Evolutionary conservation across 1,140 invertebrate genomes (phyloP), one percentile per base, ranked within the genome.

Genomic region (Colletes gigas): DNA sequence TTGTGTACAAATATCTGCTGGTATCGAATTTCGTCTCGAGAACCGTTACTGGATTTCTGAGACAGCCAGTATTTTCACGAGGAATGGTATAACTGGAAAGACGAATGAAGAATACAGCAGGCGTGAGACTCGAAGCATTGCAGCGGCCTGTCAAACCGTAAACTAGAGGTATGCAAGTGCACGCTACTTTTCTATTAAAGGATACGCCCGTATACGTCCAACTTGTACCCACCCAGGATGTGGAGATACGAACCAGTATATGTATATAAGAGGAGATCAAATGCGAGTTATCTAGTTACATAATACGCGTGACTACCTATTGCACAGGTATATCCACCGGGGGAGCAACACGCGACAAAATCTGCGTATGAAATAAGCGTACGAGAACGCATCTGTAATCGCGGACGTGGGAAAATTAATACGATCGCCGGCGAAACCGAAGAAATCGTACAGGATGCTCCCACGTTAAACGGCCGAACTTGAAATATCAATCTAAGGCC

Each of bases 41-140:
- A 30, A 30, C 30, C 30, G 30, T 30, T 30, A 30, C 30, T 30
- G 30, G 1, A 2, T 30, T 30, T 30, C 30, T 30, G 30, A 30
- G 30, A 30, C 30, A 2, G 30, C 30, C 30, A 30, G 30, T 30
- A 30, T 30, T 30, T 30, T 30, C 30, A 39, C 2, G 17, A 14
- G 17, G 17, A 5, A 47, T 30, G 17, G 30, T 19, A 54, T 14
- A 17, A 15, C 15, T 30, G 30, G 12, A 19, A 62, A 50, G 44
- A 10, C 41, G 44, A 21, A 19, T 63, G 41, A 62, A 50, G 71
- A 17, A 21, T 39, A 50, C 30, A 15, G 73, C 62, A 21, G 50
- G 50, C 73, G 62, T 67, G 73, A 55, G 73, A 67, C 1, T 75
- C 30, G 7, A 50, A 44, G 50, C 71, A 50, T n/a, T n/a, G 21